phyloP scores from a whole-genome alignment of 1,140 invertebrate species.

The Eupristina koningsbergeri region DNA sequence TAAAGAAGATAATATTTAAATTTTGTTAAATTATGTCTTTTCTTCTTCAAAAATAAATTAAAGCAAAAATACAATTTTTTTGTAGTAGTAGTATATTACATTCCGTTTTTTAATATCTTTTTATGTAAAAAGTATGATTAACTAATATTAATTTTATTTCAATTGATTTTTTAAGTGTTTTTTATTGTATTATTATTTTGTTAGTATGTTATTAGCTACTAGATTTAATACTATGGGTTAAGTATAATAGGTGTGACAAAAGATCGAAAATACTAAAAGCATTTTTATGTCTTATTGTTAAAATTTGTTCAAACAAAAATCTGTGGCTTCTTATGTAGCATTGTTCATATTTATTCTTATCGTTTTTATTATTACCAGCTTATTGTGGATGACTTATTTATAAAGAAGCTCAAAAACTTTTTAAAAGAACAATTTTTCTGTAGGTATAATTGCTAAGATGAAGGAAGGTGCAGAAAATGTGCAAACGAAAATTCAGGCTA shows the following conservation, averaged over 20 bases:
- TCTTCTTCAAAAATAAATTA: neutral
- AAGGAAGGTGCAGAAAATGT: conserved; percentile 96
- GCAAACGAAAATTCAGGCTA: conserved; percentile 94
- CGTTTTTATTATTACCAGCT: conserved; percentile 17
- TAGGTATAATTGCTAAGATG: conserved; percentile 94
- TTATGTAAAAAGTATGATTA: neutral
- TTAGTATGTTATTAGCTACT: conserved; percentile 1
- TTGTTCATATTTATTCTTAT: conserved; percentile 11
- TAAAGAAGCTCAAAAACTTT: conserved; percentile 15
- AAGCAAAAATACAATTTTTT: too few species aligned
- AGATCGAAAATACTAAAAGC: too few species aligned
- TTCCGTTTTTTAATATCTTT: too few species aligned
- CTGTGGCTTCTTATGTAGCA: conserved; percentile 27
- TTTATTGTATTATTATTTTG: conserved; percentile 7
- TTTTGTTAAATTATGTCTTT: neutral
- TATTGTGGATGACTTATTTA: conserved; percentile 32
- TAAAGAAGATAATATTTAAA: too few species aligned
- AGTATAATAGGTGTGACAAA: too few species aligned
- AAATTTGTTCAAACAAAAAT: conserved; percentile 2
- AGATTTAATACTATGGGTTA: conserved; percentile 25
- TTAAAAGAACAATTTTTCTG: conserved; percentile 62
- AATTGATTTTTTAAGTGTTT: conserved; percentile 27
- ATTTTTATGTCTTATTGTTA: too few species aligned
- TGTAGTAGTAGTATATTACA: too few species aligned
- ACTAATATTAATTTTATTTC: neutral